These are phyloP conservation scores for Hydra vulgaris DNA, from an alignment of 30 jellyfish, hydroid and myxozoan genomes.

Conservation along the genomic window DNA sequence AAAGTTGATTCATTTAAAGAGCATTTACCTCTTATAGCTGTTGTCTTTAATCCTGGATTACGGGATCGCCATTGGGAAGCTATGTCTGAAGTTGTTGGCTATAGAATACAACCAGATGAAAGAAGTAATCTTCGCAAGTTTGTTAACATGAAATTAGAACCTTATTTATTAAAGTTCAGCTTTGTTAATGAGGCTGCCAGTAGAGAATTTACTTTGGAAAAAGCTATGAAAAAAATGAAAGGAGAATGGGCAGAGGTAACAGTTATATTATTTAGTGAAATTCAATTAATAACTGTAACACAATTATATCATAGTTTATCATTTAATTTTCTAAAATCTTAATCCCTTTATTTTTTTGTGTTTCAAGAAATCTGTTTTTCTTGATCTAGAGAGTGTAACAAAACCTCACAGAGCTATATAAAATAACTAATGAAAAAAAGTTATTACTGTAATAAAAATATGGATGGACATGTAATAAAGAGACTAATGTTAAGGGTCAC, in stretches of 20 bases:
- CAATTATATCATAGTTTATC: too few species aligned
- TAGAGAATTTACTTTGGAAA: conserved; percentile 86
- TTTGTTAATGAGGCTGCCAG: conserved; percentile 98
- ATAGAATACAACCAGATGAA: conserved; percentile 90
- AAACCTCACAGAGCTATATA: too few species aligned
- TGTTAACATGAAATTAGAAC: conserved; percentile 95
- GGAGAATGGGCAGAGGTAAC: conserved; percentile 94
- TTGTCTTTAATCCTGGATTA: conserved; percentile 91
- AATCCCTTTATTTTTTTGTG: too few species aligned
- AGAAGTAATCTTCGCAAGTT: conserved; percentile 58
- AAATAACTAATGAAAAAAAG: too few species aligned
- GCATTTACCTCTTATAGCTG: conserved; percentile 78
- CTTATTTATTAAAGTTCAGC: conserved; percentile 69
- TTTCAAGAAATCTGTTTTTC: too few species aligned
- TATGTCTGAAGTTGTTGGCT: conserved; percentile 97
- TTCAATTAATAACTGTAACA: too few species aligned
- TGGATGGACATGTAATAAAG: too few species aligned
- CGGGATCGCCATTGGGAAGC: conserved; percentile 99
- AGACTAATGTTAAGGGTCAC: too few species aligned
- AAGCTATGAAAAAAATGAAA: conserved; percentile 88
- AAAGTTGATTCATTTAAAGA: conserved; percentile 94
- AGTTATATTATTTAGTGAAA: not conserved
- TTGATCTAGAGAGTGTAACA: too few species aligned
- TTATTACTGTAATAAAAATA: too few species aligned
- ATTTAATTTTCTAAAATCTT: too few species aligned